These are phyloP conservation scores for Lutraria rhynchaena DNA, from an alignment of 1,140 invertebrate species.

Conservation along the genomic window DNA sequence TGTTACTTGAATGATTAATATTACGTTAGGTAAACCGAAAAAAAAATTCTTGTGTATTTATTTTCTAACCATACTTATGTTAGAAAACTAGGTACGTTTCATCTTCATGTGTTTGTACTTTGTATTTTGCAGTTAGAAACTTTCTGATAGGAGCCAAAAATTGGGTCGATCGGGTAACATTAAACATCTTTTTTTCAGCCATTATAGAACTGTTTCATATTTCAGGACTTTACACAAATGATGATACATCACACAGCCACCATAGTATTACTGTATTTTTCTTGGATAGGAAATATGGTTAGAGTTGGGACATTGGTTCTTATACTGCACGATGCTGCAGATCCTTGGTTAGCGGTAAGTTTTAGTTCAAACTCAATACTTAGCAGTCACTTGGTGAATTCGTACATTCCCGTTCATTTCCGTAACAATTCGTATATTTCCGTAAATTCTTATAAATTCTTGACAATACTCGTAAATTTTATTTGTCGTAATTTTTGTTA, in stretches of 20 bases:
- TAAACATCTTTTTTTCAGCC: background rate
- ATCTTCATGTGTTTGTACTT: background rate
- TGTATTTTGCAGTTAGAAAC: no score
- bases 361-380: no score
- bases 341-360: constrained; percentile 95
- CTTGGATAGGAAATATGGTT: constrained; percentile 87
- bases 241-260: constrained; percentile 97
- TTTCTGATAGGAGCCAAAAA: background rate
- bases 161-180: background rate
- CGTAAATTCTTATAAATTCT: no score
- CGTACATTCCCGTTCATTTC: no score
- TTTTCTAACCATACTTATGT: background rate
- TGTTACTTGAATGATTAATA: no score
- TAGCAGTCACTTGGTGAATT: no score
- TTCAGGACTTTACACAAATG: constrained; percentile 98
- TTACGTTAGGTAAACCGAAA: no score
- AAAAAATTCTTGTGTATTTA: background rate
- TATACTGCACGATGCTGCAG: constrained; percentile 95
- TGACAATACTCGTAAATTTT: no score
- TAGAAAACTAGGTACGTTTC: background rate
- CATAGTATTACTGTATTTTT: constrained; percentile 93
- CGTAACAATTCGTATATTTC: no score
- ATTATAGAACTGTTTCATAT: background rate
- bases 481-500: no score
- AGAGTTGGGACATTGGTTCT: constrained; percentile 96